Base-by-base conservation (phyloP, 2,888 invertebrate species). In the Morpho helenor region DNA sequence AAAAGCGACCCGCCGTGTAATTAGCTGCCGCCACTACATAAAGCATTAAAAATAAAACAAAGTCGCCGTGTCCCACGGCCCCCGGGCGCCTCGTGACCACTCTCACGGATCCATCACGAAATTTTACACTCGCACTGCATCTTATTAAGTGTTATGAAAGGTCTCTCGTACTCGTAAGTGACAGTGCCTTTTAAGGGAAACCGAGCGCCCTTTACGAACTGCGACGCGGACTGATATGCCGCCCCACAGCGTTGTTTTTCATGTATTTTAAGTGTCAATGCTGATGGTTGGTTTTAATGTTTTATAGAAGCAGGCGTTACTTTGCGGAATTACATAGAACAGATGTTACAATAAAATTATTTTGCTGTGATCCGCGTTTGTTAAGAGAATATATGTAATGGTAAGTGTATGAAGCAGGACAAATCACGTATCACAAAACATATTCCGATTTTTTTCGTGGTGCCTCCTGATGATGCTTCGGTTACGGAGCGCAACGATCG, bases 61-160 rank as follows among this genome's bases (percentile, higher is more conserved):
- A 79, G 73, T 77, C 74, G 69, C 69, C 72, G 66, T 78, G 77
- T 83, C 80, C 79, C 82, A 79, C 82, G 84, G 80, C 84, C 84
- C 69, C 72, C 70, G 55, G 75, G 74, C 79, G 72, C 74, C 80
- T 82, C 87, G 88, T 89, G 89, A 88, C 87, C 79, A 62, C 80
- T 77, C 80, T 77, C 79, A 76, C 79, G 79, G 77, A 82, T 81
- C 79, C 85, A 84, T 87, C 88, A 87, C 88, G 87, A 84, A 82
- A 80, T 76, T 79, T 82, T 75, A 81, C 84, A 82, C 79, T 81
- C 78, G 72, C 73, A 77, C 80, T 77, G 82, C 77, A 84, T 84
- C 82, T 82, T 82, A 82, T 86, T 84, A 83, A 80, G 79, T 81
- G 77, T 85, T 86, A 87, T 87, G 86, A 87, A 86, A 87, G 81